Evolutionary conservation across 2,797 vertebrate genomes (phyloP).

Genomic region (Sternarchorhynchus goeldii): DNA sequence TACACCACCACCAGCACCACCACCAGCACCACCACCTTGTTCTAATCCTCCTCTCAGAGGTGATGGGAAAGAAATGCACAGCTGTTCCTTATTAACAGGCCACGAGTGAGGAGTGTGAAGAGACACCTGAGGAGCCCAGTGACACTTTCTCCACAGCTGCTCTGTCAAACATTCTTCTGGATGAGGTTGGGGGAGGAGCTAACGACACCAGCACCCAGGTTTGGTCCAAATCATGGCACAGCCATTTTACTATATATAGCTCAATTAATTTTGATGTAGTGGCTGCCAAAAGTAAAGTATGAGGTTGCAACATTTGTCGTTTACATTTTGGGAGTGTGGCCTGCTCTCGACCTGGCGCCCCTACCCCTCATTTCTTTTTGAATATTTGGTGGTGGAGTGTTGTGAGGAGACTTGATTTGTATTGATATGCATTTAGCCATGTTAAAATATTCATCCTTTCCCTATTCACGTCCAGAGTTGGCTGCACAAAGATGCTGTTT

Average conservation of each 20-base stretch:
- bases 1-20: constrained; percentile 3
- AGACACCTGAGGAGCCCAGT: constrained; percentile 6
- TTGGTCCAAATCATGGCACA: constrained; percentile 54
- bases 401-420: not conserved
- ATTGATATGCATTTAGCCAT: constrained; percentile 36
- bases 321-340: constrained; percentile 50
- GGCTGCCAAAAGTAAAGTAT: constrained; percentile 43
- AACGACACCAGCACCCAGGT: constrained; percentile 56
- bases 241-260: constrained; percentile 56
- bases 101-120: constrained; percentile 25
- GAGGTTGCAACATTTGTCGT: constrained; percentile 55
- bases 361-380: constrained; percentile 9
- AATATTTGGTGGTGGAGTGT: not conserved
- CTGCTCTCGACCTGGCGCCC: constrained; percentile 29
- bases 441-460: constrained; percentile 40
- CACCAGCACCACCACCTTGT: constrained; percentile 5
- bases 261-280: constrained; percentile 62
- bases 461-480: constrained; percentile 10
- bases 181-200: constrained; percentile 36
- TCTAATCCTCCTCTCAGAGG: constrained; percentile 47
- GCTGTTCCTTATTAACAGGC: constrained; percentile 49
- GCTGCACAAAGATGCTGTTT: constrained; percentile 35
- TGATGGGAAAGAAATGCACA: constrained; percentile 26
- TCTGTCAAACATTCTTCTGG: constrained; percentile 23
- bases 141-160: constrained; percentile 33